Percentiles rank a stretch among this genome's conserved stretches.
Conservation (phyloP, 2,888 invertebrate genomes). For the Hydrotaea cyrtoneurina region DNA sequence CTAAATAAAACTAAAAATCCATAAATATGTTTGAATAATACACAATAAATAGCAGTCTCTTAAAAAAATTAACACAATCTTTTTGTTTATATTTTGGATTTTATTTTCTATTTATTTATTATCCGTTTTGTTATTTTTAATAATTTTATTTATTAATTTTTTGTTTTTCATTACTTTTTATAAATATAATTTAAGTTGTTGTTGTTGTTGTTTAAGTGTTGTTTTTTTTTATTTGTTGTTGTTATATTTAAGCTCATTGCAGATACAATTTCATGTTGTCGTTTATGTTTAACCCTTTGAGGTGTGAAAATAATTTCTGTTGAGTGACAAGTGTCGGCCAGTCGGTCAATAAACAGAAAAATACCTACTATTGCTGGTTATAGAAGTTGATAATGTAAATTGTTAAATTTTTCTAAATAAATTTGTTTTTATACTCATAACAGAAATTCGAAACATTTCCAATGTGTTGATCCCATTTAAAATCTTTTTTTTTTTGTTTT, state of each 20-base stretch:
- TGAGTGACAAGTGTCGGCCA: slow-evolving; percentile 49
- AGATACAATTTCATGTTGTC: slow-evolving; percentile 63
- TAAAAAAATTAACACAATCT: slow-evolving; percentile 61
- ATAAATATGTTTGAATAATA: slow-evolving; percentile 46
- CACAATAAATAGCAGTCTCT: slow-evolving; percentile 60
- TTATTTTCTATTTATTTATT: slow-evolving; percentile 74
- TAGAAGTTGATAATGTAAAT: slow-evolving; percentile 32
- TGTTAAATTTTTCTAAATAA: slow-evolving; percentile 43
- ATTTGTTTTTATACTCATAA: slow-evolving; percentile 12
- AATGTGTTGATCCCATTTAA: slow-evolving; percentile 63
- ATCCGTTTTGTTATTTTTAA: slow-evolving; percentile 5
- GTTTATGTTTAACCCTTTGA: slow-evolving; percentile 52
- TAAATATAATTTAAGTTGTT: slow-evolving; percentile 47
- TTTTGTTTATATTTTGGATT: slow-evolving; percentile 70
- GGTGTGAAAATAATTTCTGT: slow-evolving; percentile 57
- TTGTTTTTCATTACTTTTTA: slow-evolving; percentile 43
- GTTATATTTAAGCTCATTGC: slow-evolving; percentile 70
- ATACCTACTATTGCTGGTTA: slow-evolving; percentile 10
- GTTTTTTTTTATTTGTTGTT: slow-evolving; percentile 52
- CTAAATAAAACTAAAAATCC: slow-evolving; percentile 18
- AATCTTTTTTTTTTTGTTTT: slow-evolving; percentile 34
- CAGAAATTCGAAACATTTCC: slow-evolving; percentile 52
- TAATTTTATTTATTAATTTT: slow-evolving; percentile 38
- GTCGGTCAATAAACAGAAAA: background rate
- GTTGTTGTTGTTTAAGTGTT: slow-evolving; percentile 48